A percentile compares a stretch with the other conserved stretches of the same genome.
phyloP scores from a whole-genome alignment of 2,888 invertebrate genomes.

The Machimus atricapillus region DNA sequence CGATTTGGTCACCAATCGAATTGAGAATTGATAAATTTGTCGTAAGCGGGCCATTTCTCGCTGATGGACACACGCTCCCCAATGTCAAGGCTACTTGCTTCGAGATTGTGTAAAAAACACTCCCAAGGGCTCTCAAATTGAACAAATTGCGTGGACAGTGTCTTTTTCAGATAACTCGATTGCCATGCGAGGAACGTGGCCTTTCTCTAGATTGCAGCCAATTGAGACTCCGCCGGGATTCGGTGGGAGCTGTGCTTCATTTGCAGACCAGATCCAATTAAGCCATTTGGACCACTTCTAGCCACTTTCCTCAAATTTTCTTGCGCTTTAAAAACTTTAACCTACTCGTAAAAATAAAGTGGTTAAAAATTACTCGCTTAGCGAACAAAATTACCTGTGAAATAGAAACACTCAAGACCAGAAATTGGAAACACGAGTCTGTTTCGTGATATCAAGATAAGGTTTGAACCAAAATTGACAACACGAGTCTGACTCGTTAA shows the following conservation, averaged over 20 bases:
- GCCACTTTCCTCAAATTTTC: not conserved
- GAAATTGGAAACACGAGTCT: too few species aligned
- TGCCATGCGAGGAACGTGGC: not conserved
- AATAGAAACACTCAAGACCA: too few species aligned
- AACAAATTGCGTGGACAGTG: constrained; percentile 22
- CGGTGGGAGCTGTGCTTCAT: not conserved
- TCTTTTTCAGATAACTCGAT: not conserved
- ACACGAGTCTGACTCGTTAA: too few species aligned
- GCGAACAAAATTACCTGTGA: too few species aligned
- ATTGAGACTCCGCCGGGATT: not conserved
- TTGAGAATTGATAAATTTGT: not conserved
- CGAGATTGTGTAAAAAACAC: not conserved
- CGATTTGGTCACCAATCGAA: not conserved
- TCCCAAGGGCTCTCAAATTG: not conserved
- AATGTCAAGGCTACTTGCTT: not conserved
- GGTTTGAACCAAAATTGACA: too few species aligned
- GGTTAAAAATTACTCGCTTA: too few species aligned
- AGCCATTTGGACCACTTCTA: not conserved
- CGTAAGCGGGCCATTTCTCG: not conserved
- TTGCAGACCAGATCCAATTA: not conserved
- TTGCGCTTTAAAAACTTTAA: too few species aligned
- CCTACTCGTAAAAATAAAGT: too few species aligned
- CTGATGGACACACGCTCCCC: not conserved
- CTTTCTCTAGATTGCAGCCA: not conserved
- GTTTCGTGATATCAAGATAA: too few species aligned